Base-by-base conservation (phyloP, 2,888 invertebrate species). In the Trichopria drosophilae region DNA sequence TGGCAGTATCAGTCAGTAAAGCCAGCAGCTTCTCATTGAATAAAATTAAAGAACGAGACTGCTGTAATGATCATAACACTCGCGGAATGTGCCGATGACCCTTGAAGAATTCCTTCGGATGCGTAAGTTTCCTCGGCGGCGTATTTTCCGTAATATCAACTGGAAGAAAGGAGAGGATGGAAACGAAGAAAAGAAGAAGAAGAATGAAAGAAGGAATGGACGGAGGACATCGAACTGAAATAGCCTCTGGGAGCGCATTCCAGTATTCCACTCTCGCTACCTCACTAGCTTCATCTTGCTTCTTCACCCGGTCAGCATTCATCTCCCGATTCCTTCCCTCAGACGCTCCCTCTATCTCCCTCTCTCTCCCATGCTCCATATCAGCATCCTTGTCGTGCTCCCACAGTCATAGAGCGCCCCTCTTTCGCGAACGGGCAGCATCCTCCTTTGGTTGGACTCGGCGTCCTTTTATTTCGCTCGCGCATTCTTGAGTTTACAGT, bases 161-260 rank as follows among this genome's bases (percentile, higher is more conserved):
- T n/a, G n/a, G n/a, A n/a, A n/a, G n/a, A n/a, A n/a, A n/a, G 31
- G 32, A 41, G 31, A 31, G 12, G 41, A 18, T 18, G 22, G 34
- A 31, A 16, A 26, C 22, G 39, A 7, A 18, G 35, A 39, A 23
- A 36, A 42, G 18, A 34, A 12, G 41, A 18, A 41, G 31, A 35
- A 61, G 57, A 63, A 63, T 51, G 55, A 61, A 60, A 67, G 64
- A 66, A 65, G 32, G 64, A 68, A 60, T 61, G 67, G 66, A 62
- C 67, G 67, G 71, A 71, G 72, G 72, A 72, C 71, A 72, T 72
- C 72, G 72, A 72, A 72, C 72, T 71, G 72, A 70, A 71, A 72
- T 72, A 72, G 71, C 71, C 72, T 72, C 70, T 71, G 69, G 69
- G 66, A 71, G 71, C 67, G 69, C 71, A 72, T 72, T 72, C 71